Evolutionary conservation across 1,140 invertebrate genomes (phyloP).

Genomic region (Bombus breviceps): DNA sequence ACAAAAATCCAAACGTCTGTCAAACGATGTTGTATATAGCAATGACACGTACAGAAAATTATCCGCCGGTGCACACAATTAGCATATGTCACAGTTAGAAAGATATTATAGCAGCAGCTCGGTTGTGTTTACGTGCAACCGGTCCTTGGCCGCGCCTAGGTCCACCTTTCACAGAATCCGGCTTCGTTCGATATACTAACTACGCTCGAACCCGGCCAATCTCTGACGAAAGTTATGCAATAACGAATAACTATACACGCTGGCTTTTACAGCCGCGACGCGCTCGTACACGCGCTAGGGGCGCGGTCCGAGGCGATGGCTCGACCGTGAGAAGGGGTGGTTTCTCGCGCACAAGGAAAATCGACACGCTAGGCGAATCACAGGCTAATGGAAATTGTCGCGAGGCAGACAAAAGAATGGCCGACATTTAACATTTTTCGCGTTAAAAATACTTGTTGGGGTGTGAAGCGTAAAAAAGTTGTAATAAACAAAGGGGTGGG

Average conservation of each 20-base stretch:
- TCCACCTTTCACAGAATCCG: constrained; percentile 63
- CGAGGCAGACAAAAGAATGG: no score
- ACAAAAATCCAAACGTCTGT: no score
- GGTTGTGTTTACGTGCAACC: neutral
- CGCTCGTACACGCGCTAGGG: neutral
- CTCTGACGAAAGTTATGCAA: constrained; percentile 25
- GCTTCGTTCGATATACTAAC: constrained; percentile 16
- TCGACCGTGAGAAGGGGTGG: neutral
- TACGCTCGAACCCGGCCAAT: neutral
- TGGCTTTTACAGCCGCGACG: neutral
- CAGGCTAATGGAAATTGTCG: neutral
- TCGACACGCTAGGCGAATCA: neutral
- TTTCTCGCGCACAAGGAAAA: neutral
- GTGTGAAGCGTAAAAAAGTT: no score
- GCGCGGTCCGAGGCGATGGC: neutral
- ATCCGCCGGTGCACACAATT: no score
- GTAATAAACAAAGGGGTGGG: no score
- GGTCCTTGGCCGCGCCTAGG: constrained; percentile 56
- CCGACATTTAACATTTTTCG: no score
- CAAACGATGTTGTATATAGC: no score
- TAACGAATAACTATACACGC: neutral
- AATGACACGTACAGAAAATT: no score
- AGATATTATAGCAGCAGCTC: no score
- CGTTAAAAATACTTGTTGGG: no score
- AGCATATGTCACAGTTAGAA: no score